A percentile compares a stretch with the other conserved stretches of the same genome.
These are phyloP conservation scores for Phanerotoma sp. DNA, from an alignment of 2,888 invertebrate species.

Conservation along the genomic window DNA sequence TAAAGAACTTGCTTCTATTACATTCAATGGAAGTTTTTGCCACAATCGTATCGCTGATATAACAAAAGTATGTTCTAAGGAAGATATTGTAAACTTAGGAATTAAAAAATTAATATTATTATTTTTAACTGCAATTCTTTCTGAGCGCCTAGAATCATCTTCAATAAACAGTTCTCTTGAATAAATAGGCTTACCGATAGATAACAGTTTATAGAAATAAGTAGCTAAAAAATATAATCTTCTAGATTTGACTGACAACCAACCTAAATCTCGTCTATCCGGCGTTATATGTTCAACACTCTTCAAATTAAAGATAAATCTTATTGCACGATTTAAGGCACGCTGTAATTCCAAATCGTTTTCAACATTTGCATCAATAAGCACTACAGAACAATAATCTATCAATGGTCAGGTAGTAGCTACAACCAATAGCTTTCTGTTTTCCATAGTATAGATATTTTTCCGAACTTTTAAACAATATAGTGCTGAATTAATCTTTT, in stretches of 20 bases:
- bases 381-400: neutral
- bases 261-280: neutral
- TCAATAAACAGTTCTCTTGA: no score
- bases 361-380: slow-evolving; percentile 5
- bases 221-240: neutral
- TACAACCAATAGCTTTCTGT: neutral
- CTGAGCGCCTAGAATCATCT: no score
- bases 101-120: no score
- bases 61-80: no score
- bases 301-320: slow-evolving; percentile 4
- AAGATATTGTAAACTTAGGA: no score
- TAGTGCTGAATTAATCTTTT: neutral
- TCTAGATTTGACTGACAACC: neutral
- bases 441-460: neutral
- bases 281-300: slow-evolving; percentile 7
- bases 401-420: neutral
- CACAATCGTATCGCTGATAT: no score
- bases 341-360: slow-evolving; percentile 5
- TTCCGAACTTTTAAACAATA: neutral
- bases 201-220: neutral
- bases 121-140: no score
- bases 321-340: neutral
- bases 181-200: neutral
- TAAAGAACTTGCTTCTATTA: no score
- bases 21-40: no score